Evolutionary conservation across 2,888 invertebrate genomes (phyloP).

Genomic region (Drosophila trichaetosa): DNA sequence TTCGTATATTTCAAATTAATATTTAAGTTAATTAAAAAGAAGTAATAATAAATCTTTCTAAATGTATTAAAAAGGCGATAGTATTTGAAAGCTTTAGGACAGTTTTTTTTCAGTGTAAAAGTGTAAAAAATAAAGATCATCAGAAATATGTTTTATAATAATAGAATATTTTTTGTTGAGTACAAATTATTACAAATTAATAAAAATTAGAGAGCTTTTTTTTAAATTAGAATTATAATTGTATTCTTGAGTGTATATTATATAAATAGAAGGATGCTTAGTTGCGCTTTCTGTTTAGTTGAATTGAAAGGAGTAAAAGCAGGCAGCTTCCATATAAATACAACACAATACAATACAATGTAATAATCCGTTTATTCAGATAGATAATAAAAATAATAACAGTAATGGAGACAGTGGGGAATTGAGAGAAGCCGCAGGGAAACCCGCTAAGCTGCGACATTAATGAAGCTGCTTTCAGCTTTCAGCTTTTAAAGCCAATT

Average conservation of each 20-base stretch:
- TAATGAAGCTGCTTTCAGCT: constrained; percentile 33
- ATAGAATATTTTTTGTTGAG: not conserved
- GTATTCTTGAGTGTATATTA: not conserved
- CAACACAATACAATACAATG: constrained; percentile 1
- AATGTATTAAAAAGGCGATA: not conserved
- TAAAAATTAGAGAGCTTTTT: not conserved
- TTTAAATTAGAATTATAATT: not conserved
- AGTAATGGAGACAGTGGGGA: constrained; percentile 51
- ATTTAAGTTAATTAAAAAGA: not conserved
- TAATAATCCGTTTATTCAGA: constrained; percentile 62
- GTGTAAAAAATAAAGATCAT: not conserved
- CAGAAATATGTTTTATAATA: not conserved
- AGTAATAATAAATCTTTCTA: not conserved
- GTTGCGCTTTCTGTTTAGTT: not conserved
- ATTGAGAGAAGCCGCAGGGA: constrained; percentile 43
- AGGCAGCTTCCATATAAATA: not conserved
- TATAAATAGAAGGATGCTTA: not conserved
- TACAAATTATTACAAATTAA: not conserved
- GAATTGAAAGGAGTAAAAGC: not conserved
- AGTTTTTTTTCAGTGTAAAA: not conserved
- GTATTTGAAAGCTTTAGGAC: not conserved
- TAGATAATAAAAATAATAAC: constrained; percentile 16
- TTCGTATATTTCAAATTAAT: not conserved
- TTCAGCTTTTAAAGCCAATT: constrained; percentile 10
- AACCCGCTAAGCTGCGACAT: constrained; percentile 48